A percentile compares a stretch with the other conserved stretches of the same genome.
phyloP scores from a whole-genome alignment of 35 echinoderm and acorn worm genomes.

The Chiridota heheva region DNA sequence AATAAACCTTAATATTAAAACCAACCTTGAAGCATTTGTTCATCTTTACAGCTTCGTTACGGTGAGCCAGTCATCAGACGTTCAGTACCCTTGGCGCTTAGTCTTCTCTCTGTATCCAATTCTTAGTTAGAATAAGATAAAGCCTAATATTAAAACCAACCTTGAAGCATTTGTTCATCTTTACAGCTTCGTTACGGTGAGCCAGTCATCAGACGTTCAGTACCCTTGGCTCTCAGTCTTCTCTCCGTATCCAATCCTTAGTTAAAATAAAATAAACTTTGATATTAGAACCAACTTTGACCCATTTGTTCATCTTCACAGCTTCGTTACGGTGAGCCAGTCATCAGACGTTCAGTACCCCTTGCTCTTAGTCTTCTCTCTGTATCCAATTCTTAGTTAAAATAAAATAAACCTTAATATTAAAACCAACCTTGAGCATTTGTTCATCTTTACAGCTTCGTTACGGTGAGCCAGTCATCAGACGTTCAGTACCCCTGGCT shows the following conservation, averaged over 20 bases:
- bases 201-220: conserved; percentile 85
- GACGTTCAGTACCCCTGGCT: conserved; percentile 80
- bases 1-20: no score
- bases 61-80: conserved; percentile 93
- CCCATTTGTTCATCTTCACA: conserved; percentile 20
- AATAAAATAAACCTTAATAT: no score
- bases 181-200: conserved; percentile 93
- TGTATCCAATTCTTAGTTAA: conserved; percentile 94
- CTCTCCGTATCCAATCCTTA: conserved; percentile 96
- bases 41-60: conserved; percentile 72
- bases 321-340: conserved; percentile 96
- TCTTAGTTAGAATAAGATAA: no score
- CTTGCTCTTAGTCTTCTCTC: conserved; percentile 82
- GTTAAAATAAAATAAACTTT: no score
- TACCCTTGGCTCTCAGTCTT: conserved; percentile 78
- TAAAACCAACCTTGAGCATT: no score
- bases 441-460: conserved; percentile 58
- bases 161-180: background rate
- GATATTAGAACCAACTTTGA: no score
- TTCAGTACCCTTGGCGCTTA: conserved; percentile 80
- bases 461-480: conserved; percentile 96
- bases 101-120: conserved; percentile 92
- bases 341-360: conserved; percentile 84
- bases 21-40: no score
- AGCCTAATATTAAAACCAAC: no score